phyloP scores from a whole-genome alignment of 1,140 invertebrate species.

The Trinorchestia longiramus region DNA sequence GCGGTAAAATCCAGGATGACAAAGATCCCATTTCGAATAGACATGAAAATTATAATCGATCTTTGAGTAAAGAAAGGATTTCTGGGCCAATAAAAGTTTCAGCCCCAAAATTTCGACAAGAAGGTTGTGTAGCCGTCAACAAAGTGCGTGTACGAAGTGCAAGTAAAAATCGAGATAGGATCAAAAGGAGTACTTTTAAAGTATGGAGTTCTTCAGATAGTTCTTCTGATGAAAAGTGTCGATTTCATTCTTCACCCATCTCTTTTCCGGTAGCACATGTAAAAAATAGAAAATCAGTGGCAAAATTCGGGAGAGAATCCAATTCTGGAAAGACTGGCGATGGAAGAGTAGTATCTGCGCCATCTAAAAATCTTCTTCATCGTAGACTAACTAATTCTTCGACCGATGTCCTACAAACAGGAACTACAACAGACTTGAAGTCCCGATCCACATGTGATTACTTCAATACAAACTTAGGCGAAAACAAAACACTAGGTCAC shows the following conservation, averaged over 20 bases:
- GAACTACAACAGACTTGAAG: background rate
- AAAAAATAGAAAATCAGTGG: background rate
- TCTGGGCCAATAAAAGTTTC: background rate
- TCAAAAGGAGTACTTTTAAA: background rate
- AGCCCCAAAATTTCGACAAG: background rate
- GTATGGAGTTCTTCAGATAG: background rate
- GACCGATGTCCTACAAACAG: background rate
- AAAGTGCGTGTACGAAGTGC: background rate
- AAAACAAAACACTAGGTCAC: background rate
- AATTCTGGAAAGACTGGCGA: background rate
- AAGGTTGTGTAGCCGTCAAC: background rate
- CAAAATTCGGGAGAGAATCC: background rate
- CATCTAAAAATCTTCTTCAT: background rate
- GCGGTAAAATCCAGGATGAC: background rate
- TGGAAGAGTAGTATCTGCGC: background rate
- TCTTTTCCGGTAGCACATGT: background rate
- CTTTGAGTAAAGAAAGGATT: background rate
- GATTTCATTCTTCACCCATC: background rate
- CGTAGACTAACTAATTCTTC: background rate
- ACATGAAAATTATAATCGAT: background rate
- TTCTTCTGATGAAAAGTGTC: background rate
- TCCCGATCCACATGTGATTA: background rate
- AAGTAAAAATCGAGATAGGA: background rate
- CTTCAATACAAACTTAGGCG: background rate
- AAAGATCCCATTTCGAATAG: background rate